Evolutionary conservation across 2,113 vertebrate genomes (phyloP), one percentile per base, ranked within the genome.

Genomic region (Gymnocephalus cernua): DNA sequence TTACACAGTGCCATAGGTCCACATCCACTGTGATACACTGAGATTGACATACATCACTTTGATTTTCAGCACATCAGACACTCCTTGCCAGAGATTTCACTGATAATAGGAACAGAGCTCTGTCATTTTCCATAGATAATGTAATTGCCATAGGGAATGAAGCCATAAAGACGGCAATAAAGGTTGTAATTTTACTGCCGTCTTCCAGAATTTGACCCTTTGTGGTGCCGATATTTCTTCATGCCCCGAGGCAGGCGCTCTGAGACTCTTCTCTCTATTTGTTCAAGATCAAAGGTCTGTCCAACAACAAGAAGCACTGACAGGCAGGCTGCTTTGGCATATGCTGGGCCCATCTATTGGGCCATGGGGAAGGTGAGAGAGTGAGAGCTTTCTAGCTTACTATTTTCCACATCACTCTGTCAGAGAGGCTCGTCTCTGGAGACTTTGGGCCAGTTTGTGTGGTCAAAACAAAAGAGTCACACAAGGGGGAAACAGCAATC

Each of bases 201-300:
- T 87, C 82, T 73, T 65, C 77, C 74, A 88, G 87, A 91, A 87
- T 82, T 80, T 90, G 85, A 92, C 88, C 90, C 86, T 78, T 57
- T 79, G 77, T 47, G 87, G 79, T 76, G 86, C 85, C 88, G 82
- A 86, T 84, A 84, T 86, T 79, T 89, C 87, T 74, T 75, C 21
- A 38, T 38, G 84, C 85, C 92, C 80, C 4, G 61, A 86, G 91
- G 91, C 83, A 63, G 76, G 57, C 27, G 80, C 82, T 86, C 83
- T 50, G 75, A 90, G 82, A 88, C 67, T 79, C 64, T 27, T 54
- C 74, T 82, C 80, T 82, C 84, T 85, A 91, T 92, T 93, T 92
- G 91, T 91, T 87, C 76, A 69, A 82, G 93, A 91, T 92, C 89
- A 92, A 92, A 93, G 91, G 89, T 93, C 89, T 50, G 78, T 72